Evolutionary conservation across 1,140 invertebrate species (phyloP).

Genomic region (Hesperophylax magnus): DNA sequence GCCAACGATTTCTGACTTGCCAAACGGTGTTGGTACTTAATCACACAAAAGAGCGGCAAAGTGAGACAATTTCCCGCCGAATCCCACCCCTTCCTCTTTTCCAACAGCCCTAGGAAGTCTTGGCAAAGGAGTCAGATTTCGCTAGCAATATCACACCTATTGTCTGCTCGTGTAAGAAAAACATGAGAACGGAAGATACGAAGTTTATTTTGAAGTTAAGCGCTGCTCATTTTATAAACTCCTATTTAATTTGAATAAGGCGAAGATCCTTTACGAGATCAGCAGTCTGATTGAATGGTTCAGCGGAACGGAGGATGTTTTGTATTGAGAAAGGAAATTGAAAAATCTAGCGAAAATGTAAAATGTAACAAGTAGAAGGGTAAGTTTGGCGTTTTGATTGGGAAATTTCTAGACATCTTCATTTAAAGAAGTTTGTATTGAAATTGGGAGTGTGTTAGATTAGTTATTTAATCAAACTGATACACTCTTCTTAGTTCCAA

Average conservation of each 20-base stretch:
- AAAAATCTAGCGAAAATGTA: not conserved
- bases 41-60: conserved; percentile 38
- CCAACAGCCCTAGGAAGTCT: not conserved
- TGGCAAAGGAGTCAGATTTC: conserved; percentile 53
- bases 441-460: no score
- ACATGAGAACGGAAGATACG: conserved; percentile 29
- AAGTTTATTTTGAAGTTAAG: conserved; percentile 46
- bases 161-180: conserved; percentile 49
- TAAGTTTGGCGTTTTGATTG: no score
- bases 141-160: conserved; percentile 58
- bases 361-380: no score
- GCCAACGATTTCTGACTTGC: not conserved
- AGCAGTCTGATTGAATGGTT: conserved; percentile 10
- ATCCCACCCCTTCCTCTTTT: not conserved
- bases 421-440: no score
- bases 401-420: no score
- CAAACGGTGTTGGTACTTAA: conserved; percentile 33
- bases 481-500: no score
- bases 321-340: not conserved
- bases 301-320: not conserved
- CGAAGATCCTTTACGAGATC: conserved; percentile 15
- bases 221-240: conserved; percentile 47
- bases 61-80: conserved; percentile 24
- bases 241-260: conserved; percentile 48
- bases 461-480: no score